phyloP scores from a whole-genome alignment of 2,113 vertebrate species.

The Cyanoderma ruficeps region DNA sequence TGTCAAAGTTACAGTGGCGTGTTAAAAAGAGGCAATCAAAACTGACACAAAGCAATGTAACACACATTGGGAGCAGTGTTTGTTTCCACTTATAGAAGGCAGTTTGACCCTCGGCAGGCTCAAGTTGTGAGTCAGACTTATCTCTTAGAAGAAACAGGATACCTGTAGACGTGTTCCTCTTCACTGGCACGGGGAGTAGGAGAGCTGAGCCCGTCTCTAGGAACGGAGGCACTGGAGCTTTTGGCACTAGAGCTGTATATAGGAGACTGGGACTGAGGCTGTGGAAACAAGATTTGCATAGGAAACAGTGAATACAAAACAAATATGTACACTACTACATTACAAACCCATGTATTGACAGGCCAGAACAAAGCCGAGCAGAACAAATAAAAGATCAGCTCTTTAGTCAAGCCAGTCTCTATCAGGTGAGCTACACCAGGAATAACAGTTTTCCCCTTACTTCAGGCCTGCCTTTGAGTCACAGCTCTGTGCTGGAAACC shows the following conservation, averaged over 20 bases:
- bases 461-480: not conserved
- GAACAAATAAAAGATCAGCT: not conserved
- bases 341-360: not conserved
- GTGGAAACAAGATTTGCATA: slow-evolving; percentile 15
- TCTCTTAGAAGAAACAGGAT: not conserved
- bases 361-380: not conserved
- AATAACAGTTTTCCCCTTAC: not conserved
- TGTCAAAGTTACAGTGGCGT: not conserved
- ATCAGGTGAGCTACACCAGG: not conserved
- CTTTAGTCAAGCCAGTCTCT: not conserved
- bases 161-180: slow-evolving; percentile 99
- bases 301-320: not conserved
- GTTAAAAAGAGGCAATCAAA: not conserved
- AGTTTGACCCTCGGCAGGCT: not conserved
- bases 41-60: not conserved
- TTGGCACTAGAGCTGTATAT: slow-evolving; percentile 78
- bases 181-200: slow-evolving; percentile 79
- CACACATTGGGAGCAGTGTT: not conserved
- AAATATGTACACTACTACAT: not conserved
- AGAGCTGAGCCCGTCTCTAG: slow-evolving; percentile 80
- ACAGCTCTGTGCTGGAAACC: slow-evolving; percentile 20
- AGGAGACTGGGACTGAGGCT: slow-evolving; percentile 74
- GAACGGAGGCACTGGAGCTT: slow-evolving; percentile 72
- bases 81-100: not conserved
- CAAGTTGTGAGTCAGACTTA: not conserved